Percentiles rank a stretch among this genome's conserved stretches.
These are phyloP conservation scores for Drosophila lutescens DNA, from an alignment of 2,888 invertebrate genomes.

Conservation along the genomic window DNA sequence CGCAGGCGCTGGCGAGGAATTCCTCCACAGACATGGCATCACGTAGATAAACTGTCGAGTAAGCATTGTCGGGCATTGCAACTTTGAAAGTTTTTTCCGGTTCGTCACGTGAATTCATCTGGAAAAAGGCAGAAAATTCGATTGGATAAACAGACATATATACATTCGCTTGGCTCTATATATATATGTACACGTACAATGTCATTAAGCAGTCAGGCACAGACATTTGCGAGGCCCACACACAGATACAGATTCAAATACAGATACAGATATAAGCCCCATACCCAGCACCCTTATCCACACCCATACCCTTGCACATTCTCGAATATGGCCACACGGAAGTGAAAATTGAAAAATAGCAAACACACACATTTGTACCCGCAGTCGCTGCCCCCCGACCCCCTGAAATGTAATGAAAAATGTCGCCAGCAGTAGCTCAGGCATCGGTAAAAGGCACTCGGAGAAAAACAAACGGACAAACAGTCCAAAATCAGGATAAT, in stretches of 20 bases:
- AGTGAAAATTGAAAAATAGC: conserved; percentile 78
- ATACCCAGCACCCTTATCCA: neutral
- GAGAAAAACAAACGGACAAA: neutral
- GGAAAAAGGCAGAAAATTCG: conserved; percentile 84
- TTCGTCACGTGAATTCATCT: conserved; percentile 94
- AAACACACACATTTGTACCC: conserved; percentile 71
- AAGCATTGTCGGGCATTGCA: conserved; percentile 93
- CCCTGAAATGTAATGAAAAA: conserved; percentile 72
- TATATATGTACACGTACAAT: conserved; percentile 40
- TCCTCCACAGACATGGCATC: conserved; percentile 98
- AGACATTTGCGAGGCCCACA: conserved; percentile 42
- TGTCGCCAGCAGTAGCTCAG: conserved; percentile 59
- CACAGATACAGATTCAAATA: conserved; percentile 11
- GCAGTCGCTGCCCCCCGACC: conserved; percentile 25
- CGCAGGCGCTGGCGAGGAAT: conserved; percentile 96
- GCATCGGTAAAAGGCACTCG: neutral
- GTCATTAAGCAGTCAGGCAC: conserved; percentile 45
- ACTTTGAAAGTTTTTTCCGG: conserved; percentile 95
- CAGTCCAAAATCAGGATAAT: neutral
- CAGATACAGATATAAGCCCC: neutral
- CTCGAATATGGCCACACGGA: conserved; percentile 48
- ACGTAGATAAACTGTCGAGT: conserved; percentile 93
- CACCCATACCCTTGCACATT: conserved; percentile 1
- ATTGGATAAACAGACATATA: conserved; percentile 66
- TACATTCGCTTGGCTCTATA: conserved; percentile 1